Base-by-base conservation (phyloP, 1,140 invertebrate species). In the Ostrea denselamellosa region DNA sequence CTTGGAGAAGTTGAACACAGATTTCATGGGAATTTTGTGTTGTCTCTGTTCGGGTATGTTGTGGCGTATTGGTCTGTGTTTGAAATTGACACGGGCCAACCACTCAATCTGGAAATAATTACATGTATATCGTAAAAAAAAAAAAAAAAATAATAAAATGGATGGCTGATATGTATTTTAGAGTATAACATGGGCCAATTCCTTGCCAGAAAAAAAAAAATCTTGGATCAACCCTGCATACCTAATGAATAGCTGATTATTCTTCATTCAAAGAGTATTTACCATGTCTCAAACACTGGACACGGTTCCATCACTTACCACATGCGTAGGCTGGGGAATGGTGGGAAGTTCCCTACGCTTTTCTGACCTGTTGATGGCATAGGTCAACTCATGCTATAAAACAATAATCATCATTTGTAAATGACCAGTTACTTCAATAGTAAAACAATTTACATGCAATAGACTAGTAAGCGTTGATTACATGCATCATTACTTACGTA, bases 321-420 rank as follows among this genome's bases (percentile, higher is more conserved):
- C 8, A 28, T 71, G 68, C 25, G 68, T 28, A 14, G 68, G 68
- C 28, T 71, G 68, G 12, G 68, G 68, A 8, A 71, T 28, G 9
- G 68, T 71, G 28, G 68, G 68, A 9, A 71, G 28, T 10, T 71
- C 68, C 25, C 25, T 71, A 28, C 68, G 22, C 25, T 34, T 25
- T 5, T 71, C 68, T 14, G 68, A 71, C 25, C 14, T 71, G 68
- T 71, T 71, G 68, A 71, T 71, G 22, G 68, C 68, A 71, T 25
- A 28, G 22, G 68, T 71, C 68, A 71, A 14, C 28, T 71, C 28
- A 34, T 25, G 28, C 68, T 71, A 5, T 12, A 28, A 71, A 10
- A 9, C 0, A 71, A 71, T 10, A 34, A 28, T 0, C 25, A 34
- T 1, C 0, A 19, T 17, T 62, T 19, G 14, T 19, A 62, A 7